Conservation (phyloP, 2,797 vertebrate genomes). For the Centroberyx gerrardi region DNA sequence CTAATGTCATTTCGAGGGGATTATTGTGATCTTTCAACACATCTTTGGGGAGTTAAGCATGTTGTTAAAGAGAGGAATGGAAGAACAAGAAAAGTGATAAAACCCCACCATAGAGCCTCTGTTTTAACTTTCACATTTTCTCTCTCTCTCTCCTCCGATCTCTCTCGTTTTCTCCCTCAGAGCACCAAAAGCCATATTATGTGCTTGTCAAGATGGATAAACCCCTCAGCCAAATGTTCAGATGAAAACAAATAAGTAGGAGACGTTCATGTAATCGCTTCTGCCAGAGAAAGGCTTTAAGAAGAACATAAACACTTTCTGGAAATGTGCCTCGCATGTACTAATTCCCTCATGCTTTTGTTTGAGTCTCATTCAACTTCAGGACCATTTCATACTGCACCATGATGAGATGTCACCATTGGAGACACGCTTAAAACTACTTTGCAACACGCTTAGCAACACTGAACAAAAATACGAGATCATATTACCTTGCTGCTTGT, state of each 20-base stretch:
- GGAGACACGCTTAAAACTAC: slow-evolving; percentile 85
- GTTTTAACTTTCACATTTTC: slow-evolving; percentile 84
- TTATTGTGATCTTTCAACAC: slow-evolving; percentile 87
- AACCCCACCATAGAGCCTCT: slow-evolving; percentile 76
- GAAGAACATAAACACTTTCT: slow-evolving; percentile 87
- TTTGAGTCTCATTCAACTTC: slow-evolving; percentile 87
- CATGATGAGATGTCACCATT: slow-evolving; percentile 85
- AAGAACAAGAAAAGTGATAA: slow-evolving; percentile 81
- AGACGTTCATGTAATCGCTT: slow-evolving; percentile 89
- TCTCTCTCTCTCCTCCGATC: slow-evolving; percentile 74
- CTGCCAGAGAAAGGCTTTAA: slow-evolving; percentile 89
- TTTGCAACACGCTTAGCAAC: slow-evolving; percentile 80
- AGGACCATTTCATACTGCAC: slow-evolving; percentile 83
- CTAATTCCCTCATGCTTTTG: slow-evolving; percentile 87
- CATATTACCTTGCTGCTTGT: slow-evolving; percentile 79
- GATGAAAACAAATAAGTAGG: slow-evolving; percentile 87
- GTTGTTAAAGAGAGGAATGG: slow-evolving; percentile 78
- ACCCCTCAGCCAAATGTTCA: slow-evolving; percentile 86
- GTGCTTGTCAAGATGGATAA: slow-evolving; percentile 89
- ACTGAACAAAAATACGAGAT: slow-evolving; percentile 78
- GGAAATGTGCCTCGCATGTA: slow-evolving; percentile 85
- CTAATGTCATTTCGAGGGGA: slow-evolving; percentile 90
- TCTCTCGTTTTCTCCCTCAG: slow-evolving; percentile 79
- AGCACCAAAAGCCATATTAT: slow-evolving; percentile 86
- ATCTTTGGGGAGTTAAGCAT: slow-evolving; percentile 85